A percentile compares a stretch with the other conserved stretches of the same genome.
Evolutionary conservation across 2,888 invertebrate species (phyloP).

Genomic region (Panopea generosa): DNA sequence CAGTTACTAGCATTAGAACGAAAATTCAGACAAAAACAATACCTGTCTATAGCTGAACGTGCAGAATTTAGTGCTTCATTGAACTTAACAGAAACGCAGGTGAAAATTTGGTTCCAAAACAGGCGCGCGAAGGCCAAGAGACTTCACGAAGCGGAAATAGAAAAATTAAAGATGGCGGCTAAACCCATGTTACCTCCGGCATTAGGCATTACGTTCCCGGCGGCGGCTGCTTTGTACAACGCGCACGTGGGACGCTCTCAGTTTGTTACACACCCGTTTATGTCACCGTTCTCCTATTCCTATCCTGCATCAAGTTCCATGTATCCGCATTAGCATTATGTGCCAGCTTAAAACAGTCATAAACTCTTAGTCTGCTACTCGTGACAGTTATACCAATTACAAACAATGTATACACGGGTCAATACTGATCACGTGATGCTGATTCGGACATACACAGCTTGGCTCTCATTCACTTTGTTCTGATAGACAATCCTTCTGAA

Average conservation of each 20-base stretch:
- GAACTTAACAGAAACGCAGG: constrained; percentile 95
- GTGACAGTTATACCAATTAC: too few species aligned
- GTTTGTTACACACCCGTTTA: constrained; percentile 65
- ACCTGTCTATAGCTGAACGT: constrained; percentile 96
- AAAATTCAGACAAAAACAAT: constrained; percentile 97
- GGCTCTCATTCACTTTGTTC: too few species aligned
- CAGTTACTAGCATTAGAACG: constrained; percentile 95
- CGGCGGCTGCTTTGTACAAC: constrained; percentile 74
- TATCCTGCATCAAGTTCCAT: constrained; percentile 58
- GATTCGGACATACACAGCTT: too few species aligned
- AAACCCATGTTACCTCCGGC: constrained; percentile 90
- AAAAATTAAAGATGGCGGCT: constrained; percentile 95
- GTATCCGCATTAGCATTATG: constrained; percentile 65
- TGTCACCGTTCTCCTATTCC: constrained; percentile 66
- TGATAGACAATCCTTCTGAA: too few species aligned
- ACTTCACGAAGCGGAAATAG: constrained; percentile 97
- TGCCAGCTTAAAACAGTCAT: too few species aligned
- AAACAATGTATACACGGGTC: too few species aligned
- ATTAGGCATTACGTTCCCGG: constrained; percentile 76
- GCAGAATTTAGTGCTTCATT: constrained; percentile 97
- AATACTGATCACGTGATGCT: too few species aligned
- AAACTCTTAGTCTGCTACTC: too few species aligned
- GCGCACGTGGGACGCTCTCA: constrained; percentile 70
- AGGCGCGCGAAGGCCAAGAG: constrained; percentile 96
- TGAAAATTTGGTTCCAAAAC: constrained; percentile 81